Base-by-base conservation (phyloP, 2,797 vertebrate species). In the Calcarius lapponicus region DNA sequence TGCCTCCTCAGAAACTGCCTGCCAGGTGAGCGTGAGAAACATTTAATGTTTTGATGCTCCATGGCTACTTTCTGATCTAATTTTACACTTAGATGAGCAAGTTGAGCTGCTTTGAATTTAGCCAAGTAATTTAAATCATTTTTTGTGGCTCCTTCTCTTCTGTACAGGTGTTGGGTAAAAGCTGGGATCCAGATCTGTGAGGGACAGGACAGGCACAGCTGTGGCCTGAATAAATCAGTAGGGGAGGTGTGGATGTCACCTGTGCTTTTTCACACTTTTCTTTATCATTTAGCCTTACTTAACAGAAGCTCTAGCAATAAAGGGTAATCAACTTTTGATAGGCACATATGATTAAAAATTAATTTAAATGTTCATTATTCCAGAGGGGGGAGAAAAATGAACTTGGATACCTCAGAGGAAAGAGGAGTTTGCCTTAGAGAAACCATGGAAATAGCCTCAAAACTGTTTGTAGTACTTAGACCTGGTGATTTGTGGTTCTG, bases 401-500 rank as follows among this genome's bases (percentile, higher is more conserved):
- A 28, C 38, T 47, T 12, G 2, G 13, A 11, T 28, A 38, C 86
- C 51, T 73, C n/a, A n/a, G 29, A 20, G 7, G 22, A 76, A 86
- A 15, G 12, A 31, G 53, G 28, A 47, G 21, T 67, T 78, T 83
- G 58, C n/a, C 56, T 70, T 42, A 21, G 8, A 25, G 57, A 31
- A 47, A 72, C 12, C 26, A 21, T 5, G 21, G 75, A 70, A 83
- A 67, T 17, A 84, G 47, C 62, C 34, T 91, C 26, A 3, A 29
- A 92, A 62, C 28, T 29, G 10, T 38, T 73, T 45, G 53, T 36
- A 54, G 57, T 48, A 10, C 83, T 93, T 36, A 51, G 40, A 74
- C 25, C 64, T 65, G 75, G 57, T 95, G 95, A 92, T 94, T 94
- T 94, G 93, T 91, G 80, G 65, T 57, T 71, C 72, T 62, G 56